Evolutionary conservation across 2,888 invertebrate species (phyloP), one percentile per base, ranked within the genome.

Genomic region (Tholera decimalis): DNA sequence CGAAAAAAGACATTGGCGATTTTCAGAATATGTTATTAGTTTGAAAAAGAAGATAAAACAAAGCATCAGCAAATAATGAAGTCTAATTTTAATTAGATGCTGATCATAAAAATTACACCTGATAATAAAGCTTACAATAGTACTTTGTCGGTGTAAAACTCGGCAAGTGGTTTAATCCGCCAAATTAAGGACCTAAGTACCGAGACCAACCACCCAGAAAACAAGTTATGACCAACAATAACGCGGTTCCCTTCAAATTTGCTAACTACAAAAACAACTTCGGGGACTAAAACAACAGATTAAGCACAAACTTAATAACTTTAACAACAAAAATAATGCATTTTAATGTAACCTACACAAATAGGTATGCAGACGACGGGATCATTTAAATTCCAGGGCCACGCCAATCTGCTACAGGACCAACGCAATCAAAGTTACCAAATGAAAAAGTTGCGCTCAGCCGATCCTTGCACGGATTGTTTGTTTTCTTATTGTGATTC

Each of bases 401-500:
- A 82, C 70, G 74, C 83, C 73, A 55, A 71, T 67, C 65, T 59
- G 65, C 59, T 72, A 79, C 65, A 64, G 78, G 71, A 62, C 70
- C 55, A 63, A 86, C 82, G 85, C 90, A 91, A 93, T 93, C 92
- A 90, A 92, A 93, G 85, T 92, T 92, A 79, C 85, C 88, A 86
- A 77, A 79, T 77, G 90, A 89, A 91, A 90, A 91, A 91, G 86
- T 89, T 89, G 75, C 63, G 75, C 82, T 73, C 77, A 77, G 69
- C 80, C 83, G 77, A 83, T 85, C 81, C 77, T 56, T 70, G 69
- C 77, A 83, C 76, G 83, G 69, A 67, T 82, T 81, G 60, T 66
- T 81, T 79, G 54, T 68, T 73, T 76, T 77, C 78, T 80, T 65
- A 69, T 84, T 82, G 73, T 77, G 80, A 83, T 79, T 79, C 79